Evolutionary conservation across 2,113 vertebrate species (phyloP), one percentile per base, ranked within the genome.

Genomic region (Neodon shergylaensis): DNA sequence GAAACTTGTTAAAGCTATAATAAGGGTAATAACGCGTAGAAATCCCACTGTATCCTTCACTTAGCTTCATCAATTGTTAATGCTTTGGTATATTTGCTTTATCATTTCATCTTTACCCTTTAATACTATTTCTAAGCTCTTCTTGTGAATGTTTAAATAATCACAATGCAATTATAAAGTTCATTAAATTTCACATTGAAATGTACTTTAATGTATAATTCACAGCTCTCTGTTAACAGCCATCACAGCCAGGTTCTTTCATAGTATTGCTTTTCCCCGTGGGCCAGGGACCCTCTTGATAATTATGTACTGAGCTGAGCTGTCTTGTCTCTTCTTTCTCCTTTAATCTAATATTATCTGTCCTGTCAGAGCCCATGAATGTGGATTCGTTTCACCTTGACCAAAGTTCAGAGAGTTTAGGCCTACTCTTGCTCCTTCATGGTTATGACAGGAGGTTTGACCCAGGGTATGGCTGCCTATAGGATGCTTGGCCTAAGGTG

Each of bases 61-160:
- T 76, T 54, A 83, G 14, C 26, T 66, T 87, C 42, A 96, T 81
- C 26, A 81, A 31, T 73, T 92, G 81, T 86, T 89, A 86, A 76
- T 17, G 52, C 44, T 47, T 89, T 92, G 8, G 16, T 5, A 47
- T 91, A 68, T 88, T 84, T 96, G 52, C 13, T 88, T 79, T 81
- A 79, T 74, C 58, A 49, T 3, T 74, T 16, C 49, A 13, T 85
- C 26, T 83, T 91, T 82, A 88, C 31, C 9, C 14, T 7, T 84
- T 88, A 66, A 39, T 78, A 42, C 47, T 73, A 36, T 90, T 83
- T 81, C 78, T 73, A 44, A 92, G 21, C 19, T 26, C 39, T 36
- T 61, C 52, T 19, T 73, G 21, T 73, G 26, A 58, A 61, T 72
- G 81, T 82, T 73, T 92, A 73, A 83, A 83, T 88, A 96, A 88